Evolutionary conservation across 2,888 invertebrate genomes (phyloP), one percentile per base, ranked within the genome.

Genomic region (Spilosoma lubricipeda): DNA sequence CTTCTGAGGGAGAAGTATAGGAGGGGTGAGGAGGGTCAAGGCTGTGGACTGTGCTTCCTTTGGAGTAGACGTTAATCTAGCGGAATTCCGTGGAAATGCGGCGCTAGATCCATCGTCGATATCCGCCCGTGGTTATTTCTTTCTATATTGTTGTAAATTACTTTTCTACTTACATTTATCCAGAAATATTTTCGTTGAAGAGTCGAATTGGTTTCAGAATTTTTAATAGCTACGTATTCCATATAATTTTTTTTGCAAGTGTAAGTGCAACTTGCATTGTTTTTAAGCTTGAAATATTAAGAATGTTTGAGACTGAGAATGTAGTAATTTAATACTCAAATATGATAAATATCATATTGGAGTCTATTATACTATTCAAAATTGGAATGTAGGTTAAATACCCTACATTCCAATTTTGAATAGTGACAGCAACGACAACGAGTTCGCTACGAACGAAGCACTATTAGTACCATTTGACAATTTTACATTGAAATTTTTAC

Each of bases 1-100:
- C 77, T 70, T 68, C 70, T 63, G 66, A 33, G 59, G 71, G 71
- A 48, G 72, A 72, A 67, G 65, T 63, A 18, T n/a, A 27, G 33
- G 63, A 23, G 63, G 64, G 42, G 13, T 48, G 52, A 56, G 45
- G 30, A 73, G 73, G 79, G 78, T 78, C 70, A 75, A 76, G 73
- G 63, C 9, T 66, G 59, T 36, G 69, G 79, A 80, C 80, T 85
- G 81, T 83, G 80, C 76, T 86, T 86, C 82, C 83, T 82, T 78
- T 82, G 72, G 72, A 82, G 76, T 74, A 82, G 85, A 87, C 89
- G 88, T 88, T 90, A 92, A 91, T 92, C 91, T 91, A 85, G 85
- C 87, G 90, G 90, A 90, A 91, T 91, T 90, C 90, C 91, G 85
- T 82, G 84, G 80, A 87, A 89, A 85, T 85, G 86, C 85, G 85